Base-by-base conservation (phyloP, 2,888 invertebrate species). In the Maniola hyperantus region DNA sequence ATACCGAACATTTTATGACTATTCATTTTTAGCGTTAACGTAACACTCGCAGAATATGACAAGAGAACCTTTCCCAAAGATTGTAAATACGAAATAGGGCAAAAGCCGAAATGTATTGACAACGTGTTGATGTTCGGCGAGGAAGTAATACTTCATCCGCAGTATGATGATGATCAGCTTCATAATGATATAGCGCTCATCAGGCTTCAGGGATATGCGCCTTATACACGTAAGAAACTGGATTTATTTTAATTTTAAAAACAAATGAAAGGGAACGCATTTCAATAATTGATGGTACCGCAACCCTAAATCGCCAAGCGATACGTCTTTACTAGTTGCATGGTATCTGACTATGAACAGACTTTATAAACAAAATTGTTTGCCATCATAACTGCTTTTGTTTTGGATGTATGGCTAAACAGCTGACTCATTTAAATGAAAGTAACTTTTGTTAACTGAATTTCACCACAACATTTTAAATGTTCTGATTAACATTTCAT, bases 51-150 rank as follows among this genome's bases (percentile, higher is more conserved):
- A 0, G 91, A 92, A 72, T 91, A 85, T 70, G 89, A 91, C 76
- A 90, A 87, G 68, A 81, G 85, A 13, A 86, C 91, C 0, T 91
- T 88, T 74, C 91, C 91, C 0, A 77, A 62, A 46, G 91, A 92
- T 72, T 92, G 91, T 72, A 83, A 84, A 69, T 71, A 61, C 8
- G 76, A 78, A 4, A 67, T 80, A 0, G 83, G 82, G 0, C 72
- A 75, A 64, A 84, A 84, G 8, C 74, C 77, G 42, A 77, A 82
- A 57, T 92, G 92, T 74, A 76, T 91, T 8, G 80, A 85, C 10
- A 92, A 92, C 70, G 68, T 87, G 0, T 71, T 84, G 42, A 79
- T 87, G 73, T 72, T 79, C 13, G 85, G 84, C 1, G 85, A 88
- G 62, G 73, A 76, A 8, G 76, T 87, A 1, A 71, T 81, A 5